Evolutionary conservation across 2,113 vertebrate species (phyloP), one percentile per base, ranked within the genome.

Genomic region (Protobothrops flavoviridis): DNA sequence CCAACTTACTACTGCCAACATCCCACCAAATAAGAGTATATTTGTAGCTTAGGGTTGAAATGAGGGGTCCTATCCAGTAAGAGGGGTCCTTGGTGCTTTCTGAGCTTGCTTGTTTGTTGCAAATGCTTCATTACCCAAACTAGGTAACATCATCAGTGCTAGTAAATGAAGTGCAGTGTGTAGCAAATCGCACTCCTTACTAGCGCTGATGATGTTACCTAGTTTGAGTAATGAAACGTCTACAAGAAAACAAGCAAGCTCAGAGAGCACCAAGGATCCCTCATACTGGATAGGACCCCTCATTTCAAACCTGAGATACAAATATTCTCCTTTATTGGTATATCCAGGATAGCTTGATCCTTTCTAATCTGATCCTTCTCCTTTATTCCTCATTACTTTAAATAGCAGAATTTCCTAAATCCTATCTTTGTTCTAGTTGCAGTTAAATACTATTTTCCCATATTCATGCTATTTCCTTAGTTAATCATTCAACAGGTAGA

Each of bases 381-480:
- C 64, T 3, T 20, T 81, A 21, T 21, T 10, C 17, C 33, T 81
- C 17, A 81, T 81, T 56, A 24, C 26, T 26, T 21, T 17, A 23
- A 26, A 15, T 23, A 33, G 61, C 29, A 26, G 24, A 39, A 11
- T 17, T 61, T 81, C 81, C 7, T 4, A 15, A 5, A 90, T 56
- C 20, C 81, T 5, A 88, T 43, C 15, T 48, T 86, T 57, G 90
- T 55, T 81, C 29, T 87, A 20, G 64, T 95, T 94, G 93, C 29
- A 64, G 2, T 26, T 86, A 0, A 45, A 24, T 89, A 95, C 94
- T 92, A 43, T 85, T 85, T 26, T 64, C 4, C 59, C 88, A 13
- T 1, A 43, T 94, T n/a, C 81, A 50, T 10, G 33, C 33, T 91
- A 13, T 33, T 55, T 59, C 1, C 43, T 91, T 91, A 15, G 15